Conservation (phyloP, 2,797 vertebrate genomes). For the Lepus oiostolus region DNA sequence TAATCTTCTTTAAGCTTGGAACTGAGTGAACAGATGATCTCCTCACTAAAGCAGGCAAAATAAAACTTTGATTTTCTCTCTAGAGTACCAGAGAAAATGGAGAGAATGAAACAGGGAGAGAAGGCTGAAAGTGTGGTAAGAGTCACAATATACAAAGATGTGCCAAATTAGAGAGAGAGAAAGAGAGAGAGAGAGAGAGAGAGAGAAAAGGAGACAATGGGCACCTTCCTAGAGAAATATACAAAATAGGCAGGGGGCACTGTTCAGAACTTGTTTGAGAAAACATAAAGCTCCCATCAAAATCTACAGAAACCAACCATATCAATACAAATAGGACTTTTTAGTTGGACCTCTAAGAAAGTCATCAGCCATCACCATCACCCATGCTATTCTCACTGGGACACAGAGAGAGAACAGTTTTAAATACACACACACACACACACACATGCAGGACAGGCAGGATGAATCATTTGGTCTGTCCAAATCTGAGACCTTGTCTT, state of each 20-base stretch:
- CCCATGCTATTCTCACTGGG: neutral
- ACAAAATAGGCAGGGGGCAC: neutral
- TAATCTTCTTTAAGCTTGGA: neutral
- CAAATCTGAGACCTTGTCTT: neutral
- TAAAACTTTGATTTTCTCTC: slow-evolving; percentile 1
- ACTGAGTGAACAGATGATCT: slow-evolving; percentile 47
- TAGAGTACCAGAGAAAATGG: slow-evolving; percentile 8
- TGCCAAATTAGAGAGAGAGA: neutral
- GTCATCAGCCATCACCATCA: neutral
- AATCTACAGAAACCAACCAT: slow-evolving; percentile 1
- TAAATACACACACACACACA: neutral
- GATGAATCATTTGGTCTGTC: neutral
- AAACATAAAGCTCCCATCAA: slow-evolving; percentile 51
- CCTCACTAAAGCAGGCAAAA: slow-evolving; percentile 40
- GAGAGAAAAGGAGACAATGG: too few relatives aligned
- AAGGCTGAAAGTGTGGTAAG: slow-evolving; percentile 21
- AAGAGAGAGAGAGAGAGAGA: neutral
- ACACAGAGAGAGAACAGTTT: neutral
- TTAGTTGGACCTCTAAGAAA: slow-evolving; percentile 7
- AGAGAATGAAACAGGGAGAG: neutral
- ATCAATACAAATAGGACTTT: slow-evolving; percentile 12
- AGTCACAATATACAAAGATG: slow-evolving; percentile 15
- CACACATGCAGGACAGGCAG: neutral
- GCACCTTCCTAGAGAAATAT: neutral
- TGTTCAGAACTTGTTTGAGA: neutral